phyloP scores from a whole-genome alignment of 2,888 invertebrate species.

The Antheraea yamamai region DNA sequence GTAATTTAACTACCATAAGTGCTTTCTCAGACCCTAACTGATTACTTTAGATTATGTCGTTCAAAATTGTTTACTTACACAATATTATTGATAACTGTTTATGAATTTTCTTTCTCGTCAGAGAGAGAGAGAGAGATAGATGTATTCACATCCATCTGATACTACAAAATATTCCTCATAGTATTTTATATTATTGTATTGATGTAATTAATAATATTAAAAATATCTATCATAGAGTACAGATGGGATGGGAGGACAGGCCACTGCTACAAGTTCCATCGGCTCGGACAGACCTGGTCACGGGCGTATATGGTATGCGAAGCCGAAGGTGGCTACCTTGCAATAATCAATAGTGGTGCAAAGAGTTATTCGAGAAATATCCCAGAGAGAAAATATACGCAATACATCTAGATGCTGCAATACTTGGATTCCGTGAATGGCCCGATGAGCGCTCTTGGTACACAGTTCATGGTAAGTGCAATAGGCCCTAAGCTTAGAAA shows the following conservation, averaged over 20 bases:
- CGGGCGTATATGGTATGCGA: slow-evolving; percentile 52
- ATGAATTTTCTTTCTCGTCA: not conserved
- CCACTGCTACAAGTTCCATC: slow-evolving; percentile 60
- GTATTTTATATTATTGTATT: not conserved
- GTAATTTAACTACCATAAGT: not conserved
- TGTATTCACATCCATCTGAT: too few relatives aligned
- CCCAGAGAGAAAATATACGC: slow-evolving; percentile 33
- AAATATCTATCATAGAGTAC: not conserved
- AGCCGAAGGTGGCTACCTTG: slow-evolving; percentile 54
- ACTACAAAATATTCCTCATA: not conserved
- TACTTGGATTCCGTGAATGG: slow-evolving; percentile 48
- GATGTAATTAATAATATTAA: not conserved
- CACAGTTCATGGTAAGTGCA: slow-evolving; percentile 45
- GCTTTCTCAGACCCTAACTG: not conserved
- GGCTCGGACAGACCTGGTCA: slow-evolving; percentile 43
- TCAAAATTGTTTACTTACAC: too few relatives aligned
- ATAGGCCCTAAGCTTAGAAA: not conserved
- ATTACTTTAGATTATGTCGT: not conserved
- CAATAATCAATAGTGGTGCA: slow-evolving; percentile 49
- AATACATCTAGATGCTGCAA: slow-evolving; percentile 36
- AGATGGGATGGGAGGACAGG: slow-evolving; percentile 33
- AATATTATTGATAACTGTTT: not conserved
- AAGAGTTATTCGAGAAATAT: slow-evolving; percentile 38
- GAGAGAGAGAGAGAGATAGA: too few relatives aligned
- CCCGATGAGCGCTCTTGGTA: slow-evolving; percentile 43